Conservation (phyloP, 1,140 invertebrate genomes). For the Hyles vespertilio region DNA sequence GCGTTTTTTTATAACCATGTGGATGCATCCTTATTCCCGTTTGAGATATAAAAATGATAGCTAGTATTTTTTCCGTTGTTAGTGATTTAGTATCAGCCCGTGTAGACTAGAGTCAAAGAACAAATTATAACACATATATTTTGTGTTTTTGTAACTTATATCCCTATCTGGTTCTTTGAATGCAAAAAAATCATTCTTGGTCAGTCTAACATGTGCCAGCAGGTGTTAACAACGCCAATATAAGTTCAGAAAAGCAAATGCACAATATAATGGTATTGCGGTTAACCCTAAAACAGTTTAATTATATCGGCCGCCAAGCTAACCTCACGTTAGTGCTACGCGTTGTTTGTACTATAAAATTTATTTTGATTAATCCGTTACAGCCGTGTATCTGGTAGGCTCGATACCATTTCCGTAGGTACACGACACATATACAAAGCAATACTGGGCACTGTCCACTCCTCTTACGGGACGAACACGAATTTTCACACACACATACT, state of each 20-base stretch:
- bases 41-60: too few species aligned
- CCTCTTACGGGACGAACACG: constrained; percentile 54
- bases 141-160: too few species aligned
- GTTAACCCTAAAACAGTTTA: constrained; percentile 34
- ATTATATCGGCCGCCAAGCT: constrained; percentile 45
- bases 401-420: constrained; percentile 46
- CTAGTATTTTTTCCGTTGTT: too few species aligned
- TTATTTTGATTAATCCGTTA: constrained; percentile 65
- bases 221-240: background rate
- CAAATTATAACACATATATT: too few species aligned
- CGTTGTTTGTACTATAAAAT: constrained; percentile 40
- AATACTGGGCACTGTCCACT: constrained; percentile 62
- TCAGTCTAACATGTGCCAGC: background rate
- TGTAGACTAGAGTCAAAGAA: too few species aligned
- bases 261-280: constrained; percentile 5
- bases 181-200: too few species aligned
- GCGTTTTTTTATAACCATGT: too few species aligned
- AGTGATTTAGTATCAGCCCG: too few species aligned
- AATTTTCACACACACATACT: constrained; percentile 70
- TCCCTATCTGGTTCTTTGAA: too few species aligned
- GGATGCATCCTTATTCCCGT: too few species aligned
- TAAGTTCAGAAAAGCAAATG: background rate
- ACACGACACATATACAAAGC: constrained; percentile 57
- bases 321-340: constrained; percentile 42
- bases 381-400: constrained; percentile 38